Evolutionary conservation across 2,113 vertebrate species (phyloP).

Genomic region (Otis tarda): DNA sequence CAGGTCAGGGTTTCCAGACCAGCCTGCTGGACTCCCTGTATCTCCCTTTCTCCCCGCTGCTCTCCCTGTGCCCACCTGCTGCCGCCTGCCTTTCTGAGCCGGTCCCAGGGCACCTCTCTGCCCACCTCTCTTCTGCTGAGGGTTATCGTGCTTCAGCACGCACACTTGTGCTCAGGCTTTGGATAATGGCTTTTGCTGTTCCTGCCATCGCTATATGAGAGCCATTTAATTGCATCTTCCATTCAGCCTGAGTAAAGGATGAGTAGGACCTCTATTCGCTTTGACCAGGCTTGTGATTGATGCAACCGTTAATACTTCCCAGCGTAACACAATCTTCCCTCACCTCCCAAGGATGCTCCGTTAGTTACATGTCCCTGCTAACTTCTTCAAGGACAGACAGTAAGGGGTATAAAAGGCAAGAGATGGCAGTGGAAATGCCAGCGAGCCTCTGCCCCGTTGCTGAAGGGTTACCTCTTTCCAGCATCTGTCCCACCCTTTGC

Average conservation of each 20-base stretch:
- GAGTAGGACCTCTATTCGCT: constrained; percentile 54
- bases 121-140: background rate
- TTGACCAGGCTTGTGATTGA: constrained; percentile 64
- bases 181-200: constrained; percentile 28
- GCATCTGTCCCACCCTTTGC: background rate
- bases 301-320: constrained; percentile 56
- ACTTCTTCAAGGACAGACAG: constrained; percentile 57
- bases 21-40: accelerated
- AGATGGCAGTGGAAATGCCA: background rate
- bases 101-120: background rate
- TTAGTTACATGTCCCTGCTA: background rate
- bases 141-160: background rate
- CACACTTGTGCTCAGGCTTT: background rate
- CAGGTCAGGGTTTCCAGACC: background rate
- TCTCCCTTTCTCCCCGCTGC: background rate
- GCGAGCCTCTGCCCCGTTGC: background rate
- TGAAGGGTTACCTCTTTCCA: background rate
- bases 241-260: constrained; percentile 49
- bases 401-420: background rate
- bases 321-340: constrained; percentile 59
- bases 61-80: background rate
- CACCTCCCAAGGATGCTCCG: constrained; percentile 44
- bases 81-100: background rate
- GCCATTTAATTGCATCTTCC: constrained; percentile 53
- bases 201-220: background rate